phyloP scores from a whole-genome alignment of 2,888 invertebrate species.

The Apamea crenata region DNA sequence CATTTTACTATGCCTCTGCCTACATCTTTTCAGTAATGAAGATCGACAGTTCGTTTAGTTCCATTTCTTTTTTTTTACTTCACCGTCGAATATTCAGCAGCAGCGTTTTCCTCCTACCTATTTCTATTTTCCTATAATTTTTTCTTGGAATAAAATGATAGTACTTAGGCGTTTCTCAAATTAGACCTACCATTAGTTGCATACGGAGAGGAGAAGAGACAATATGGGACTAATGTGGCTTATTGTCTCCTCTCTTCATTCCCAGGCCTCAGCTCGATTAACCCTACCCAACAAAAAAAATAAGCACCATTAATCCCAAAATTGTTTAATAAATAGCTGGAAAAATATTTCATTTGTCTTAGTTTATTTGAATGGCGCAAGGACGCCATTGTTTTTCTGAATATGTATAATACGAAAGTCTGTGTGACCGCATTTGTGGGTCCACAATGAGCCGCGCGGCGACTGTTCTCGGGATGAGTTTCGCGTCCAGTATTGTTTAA shows the following conservation, averaged over 20 bases:
- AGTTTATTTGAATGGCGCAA: conserved; percentile 85
- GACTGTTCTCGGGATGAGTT: conserved; percentile 89
- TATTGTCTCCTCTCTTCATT: background rate
- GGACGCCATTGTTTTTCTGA: conserved; percentile 88
- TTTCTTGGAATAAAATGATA: background rate
- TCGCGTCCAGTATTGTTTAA: conserved; percentile 90
- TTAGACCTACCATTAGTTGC: background rate
- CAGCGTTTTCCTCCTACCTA: background rate
- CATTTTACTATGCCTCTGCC: background rate
- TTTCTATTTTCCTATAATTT: background rate
- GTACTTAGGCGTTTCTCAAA: background rate
- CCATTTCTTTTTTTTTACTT: background rate
- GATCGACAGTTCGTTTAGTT: background rate
- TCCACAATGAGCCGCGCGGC: conserved; percentile 86
- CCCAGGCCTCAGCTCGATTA: background rate
- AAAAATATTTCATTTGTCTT: conserved; percentile 86
- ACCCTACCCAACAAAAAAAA: background rate
- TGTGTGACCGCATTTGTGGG: conserved; percentile 88
- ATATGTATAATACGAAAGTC: conserved; percentile 88
- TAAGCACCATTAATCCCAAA: conserved; percentile 27
- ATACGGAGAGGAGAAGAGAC: too few relatives aligned
- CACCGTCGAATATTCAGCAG: background rate
- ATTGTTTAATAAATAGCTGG: conserved; percentile 62
- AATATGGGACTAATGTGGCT: too few relatives aligned
- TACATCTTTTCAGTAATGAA: background rate